Percentiles rank a stretch among this genome's conserved stretches.
These are phyloP conservation scores for Phymastichus coffea DNA, from an alignment of 1,140 invertebrate genomes.

Conservation along the genomic window DNA sequence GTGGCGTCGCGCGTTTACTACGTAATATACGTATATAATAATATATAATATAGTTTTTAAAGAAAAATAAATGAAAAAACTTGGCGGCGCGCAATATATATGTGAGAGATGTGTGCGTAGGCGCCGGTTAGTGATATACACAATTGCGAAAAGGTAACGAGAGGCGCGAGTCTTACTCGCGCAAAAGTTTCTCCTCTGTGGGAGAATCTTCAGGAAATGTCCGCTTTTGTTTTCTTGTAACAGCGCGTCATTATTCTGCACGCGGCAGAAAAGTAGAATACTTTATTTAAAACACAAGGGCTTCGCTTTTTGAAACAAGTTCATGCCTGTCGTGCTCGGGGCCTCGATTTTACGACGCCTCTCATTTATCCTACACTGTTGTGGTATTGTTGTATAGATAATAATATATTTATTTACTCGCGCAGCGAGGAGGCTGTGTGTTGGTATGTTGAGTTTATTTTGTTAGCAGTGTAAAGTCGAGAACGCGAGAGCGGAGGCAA, in stretches of 20 bases:
- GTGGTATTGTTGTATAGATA: constrained; percentile 3
- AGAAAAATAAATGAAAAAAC: no score
- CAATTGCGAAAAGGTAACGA: no score
- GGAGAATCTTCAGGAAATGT: no score
- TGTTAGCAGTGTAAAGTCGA: constrained; percentile 15
- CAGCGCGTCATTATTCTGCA: constrained; percentile 11
- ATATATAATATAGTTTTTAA: no score
- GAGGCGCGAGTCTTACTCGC: constrained; percentile 23
- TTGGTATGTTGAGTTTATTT: constrained; percentile 16
- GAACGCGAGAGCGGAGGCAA: constrained; percentile 3
- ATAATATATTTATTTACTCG: not conserved
- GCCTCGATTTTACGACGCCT: constrained; percentile 12
- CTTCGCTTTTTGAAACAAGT: constrained; percentile 19
- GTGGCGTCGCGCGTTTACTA: no score
- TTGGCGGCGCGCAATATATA: no score
- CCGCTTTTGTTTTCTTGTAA: no score
- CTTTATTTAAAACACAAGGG: constrained; percentile 20
- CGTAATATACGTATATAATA: no score
- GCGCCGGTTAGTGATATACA: no score
- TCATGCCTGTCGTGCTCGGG: not conserved
- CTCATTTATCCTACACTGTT: not conserved
- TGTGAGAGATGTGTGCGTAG: no score
- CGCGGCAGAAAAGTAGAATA: no score
- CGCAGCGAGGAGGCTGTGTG: not conserved
- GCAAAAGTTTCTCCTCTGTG: no score